Conservation (phyloP, 1,140 invertebrate genomes). For the Laupala kohalensis region DNA sequence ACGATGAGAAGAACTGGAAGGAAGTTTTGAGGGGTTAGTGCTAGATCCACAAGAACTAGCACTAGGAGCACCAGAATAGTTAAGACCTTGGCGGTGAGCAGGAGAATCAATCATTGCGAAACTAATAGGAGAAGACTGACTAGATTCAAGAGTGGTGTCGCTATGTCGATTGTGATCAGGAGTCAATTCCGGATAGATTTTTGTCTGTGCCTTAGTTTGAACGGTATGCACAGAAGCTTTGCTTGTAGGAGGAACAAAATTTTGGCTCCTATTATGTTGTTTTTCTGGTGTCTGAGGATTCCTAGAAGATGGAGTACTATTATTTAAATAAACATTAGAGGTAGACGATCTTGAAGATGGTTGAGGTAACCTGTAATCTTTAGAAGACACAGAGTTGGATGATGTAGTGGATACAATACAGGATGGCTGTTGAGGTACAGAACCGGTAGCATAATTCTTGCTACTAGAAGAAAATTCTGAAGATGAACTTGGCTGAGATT, state of each 20-base stretch:
- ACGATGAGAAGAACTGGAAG: slow-evolving; percentile 1
- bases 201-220: slow-evolving; percentile 53
- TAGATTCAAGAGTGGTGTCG: slow-evolving; percentile 35
- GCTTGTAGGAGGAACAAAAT: slow-evolving; percentile 17
- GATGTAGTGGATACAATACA: slow-evolving; percentile 49
- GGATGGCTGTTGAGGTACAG: slow-evolving; percentile 41
- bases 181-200: slow-evolving; percentile 47
- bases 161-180: slow-evolving; percentile 38
- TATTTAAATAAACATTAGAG: slow-evolving; percentile 26
- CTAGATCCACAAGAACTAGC: slow-evolving; percentile 1
- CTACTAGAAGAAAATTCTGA: slow-evolving; percentile 16
- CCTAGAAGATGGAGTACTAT: slow-evolving; percentile 18
- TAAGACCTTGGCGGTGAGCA: slow-evolving; percentile 9
- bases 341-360: slow-evolving; percentile 23
- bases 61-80: slow-evolving; percentile 8
- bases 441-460: slow-evolving; percentile 6
- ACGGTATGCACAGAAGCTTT: slow-evolving; percentile 31
- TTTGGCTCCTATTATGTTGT: slow-evolving; percentile 33
- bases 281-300: slow-evolving; percentile 20
- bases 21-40: slow-evolving; percentile 4
- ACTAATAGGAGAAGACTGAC: slow-evolving; percentile 58
- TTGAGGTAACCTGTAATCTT: slow-evolving; percentile 45
- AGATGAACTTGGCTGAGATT: slow-evolving; percentile 35
- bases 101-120: slow-evolving; percentile 55
- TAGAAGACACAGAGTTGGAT: slow-evolving; percentile 30